Evolutionary conservation across 2,888 invertebrate genomes (phyloP).

Genomic region (Eurytoma californica): DNA sequence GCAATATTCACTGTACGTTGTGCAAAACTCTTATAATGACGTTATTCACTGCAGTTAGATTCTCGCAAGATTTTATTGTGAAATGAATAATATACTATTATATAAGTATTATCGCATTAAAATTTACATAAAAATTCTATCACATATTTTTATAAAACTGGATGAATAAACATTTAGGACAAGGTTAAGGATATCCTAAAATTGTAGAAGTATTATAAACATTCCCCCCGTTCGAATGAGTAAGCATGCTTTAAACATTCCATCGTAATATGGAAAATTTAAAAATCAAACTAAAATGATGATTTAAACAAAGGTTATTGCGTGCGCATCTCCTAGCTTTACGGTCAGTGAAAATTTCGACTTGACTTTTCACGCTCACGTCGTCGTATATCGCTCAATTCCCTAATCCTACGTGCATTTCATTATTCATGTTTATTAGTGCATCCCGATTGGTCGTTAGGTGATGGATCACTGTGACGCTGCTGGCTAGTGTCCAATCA

Average conservation of each 20-base stretch:
- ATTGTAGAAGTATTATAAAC: no score
- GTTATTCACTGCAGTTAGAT: no score
- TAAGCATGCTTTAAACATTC: no score
- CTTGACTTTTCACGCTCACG: not conserved
- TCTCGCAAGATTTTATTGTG: no score
- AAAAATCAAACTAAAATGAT: not conserved
- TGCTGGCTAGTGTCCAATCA: slow-evolving; percentile 64
- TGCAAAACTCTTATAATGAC: slow-evolving; percentile 1
- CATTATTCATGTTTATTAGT: slow-evolving; percentile 66
- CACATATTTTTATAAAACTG: no score
- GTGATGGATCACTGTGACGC: slow-evolving; percentile 66
- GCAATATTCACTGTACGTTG: slow-evolving; percentile 8
- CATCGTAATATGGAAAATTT: not conserved
- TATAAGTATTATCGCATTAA: no score
- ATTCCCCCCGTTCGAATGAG: no score
- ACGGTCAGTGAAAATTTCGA: slow-evolving; percentile 30
- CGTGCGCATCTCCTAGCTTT: slow-evolving; percentile 14
- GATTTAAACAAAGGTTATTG: slow-evolving; percentile 1
- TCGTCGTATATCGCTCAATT: not conserved
- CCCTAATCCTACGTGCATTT: slow-evolving; percentile 58
- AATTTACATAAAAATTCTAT: no score
- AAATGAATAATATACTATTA: no score
- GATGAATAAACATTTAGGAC: no score
- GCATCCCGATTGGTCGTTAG: slow-evolving; percentile 61
- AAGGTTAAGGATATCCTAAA: no score